Evolutionary conservation across 2,113 vertebrate genomes (phyloP), one percentile per base, ranked within the genome.

Genomic region (Mirza zaza): DNA sequence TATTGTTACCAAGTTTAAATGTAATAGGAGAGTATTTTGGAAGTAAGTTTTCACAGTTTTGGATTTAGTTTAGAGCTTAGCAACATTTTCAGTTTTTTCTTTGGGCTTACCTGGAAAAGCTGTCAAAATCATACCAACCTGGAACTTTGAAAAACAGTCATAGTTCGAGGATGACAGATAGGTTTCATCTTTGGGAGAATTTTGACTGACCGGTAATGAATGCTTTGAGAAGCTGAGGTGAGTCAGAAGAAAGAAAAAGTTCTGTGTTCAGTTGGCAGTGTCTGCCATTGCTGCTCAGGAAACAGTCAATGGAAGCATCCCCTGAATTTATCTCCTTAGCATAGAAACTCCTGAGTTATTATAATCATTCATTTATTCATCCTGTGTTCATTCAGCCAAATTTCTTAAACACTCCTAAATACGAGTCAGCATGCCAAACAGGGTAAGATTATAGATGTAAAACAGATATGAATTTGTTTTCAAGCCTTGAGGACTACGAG

Each of bases 391-490:
- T 52, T 92, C 76, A 84, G n/a, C 71, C n/a, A 77, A 15, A 84
- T 87, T 94, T 92, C 57, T 75, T 90, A 71, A 96, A 91, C 27
- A 68, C 25, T 57, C 21, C 39, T n/a, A 71, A 87, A 80, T 90
- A 79, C 8, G 50, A 85, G 88, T n/a, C 70, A 94, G 39, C 2
- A 17, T 71, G 75, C 50, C 70, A 94, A 57, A 76, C 39, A 29
- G 48, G 83, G 63, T 84, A 85, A 59, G 57, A 89, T 68, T 79
- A 89, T 65, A 67, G 36, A 91, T n/a, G 45, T 94, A 9, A 89
- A 67, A 80, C 9, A 79, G 57, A 42, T 20, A 11, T 90, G 77
- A 88, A 61, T 94, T 91, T 91, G 39, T 39, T 81, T 81, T 95
- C 52, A 91, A 17, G 34, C 63, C 15, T 80, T 68, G 17, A 63